A percentile compares a stretch with the other conserved stretches of the same genome.
Evolutionary conservation across 64 coral and sea anemone genomes (phyloP).

Genomic region (Hydrozoanthus tunicans): DNA sequence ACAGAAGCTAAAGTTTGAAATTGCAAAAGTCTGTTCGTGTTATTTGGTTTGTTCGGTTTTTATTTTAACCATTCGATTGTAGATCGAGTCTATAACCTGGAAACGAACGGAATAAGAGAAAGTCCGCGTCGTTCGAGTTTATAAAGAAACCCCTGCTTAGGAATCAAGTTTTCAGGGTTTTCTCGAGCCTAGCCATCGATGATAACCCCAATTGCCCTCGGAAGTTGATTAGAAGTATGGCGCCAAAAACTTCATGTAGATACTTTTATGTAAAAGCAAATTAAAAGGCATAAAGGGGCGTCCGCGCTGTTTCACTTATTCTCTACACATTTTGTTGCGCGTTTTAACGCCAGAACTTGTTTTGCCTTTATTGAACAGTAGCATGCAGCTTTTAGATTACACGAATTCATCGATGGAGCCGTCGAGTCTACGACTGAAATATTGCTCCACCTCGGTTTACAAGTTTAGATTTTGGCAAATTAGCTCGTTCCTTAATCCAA

Average conservation of each 20-base stretch:
- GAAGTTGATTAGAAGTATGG: neutral
- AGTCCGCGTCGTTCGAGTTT: neutral
- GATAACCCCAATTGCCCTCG: conserved; percentile 39
- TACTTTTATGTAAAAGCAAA: neutral
- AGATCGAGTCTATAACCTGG: neutral
- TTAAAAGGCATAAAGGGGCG: neutral
- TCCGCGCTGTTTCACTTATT: no score
- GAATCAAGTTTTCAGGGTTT: neutral
- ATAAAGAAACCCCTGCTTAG: neutral
- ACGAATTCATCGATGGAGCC: no score
- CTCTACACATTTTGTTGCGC: no score
- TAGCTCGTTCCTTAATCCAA: no score
- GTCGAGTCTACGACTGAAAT: no score
- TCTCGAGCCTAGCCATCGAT: neutral
- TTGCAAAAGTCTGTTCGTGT: neutral
- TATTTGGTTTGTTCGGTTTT: conserved; percentile 2
- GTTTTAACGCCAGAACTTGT: no score
- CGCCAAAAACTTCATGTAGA: neutral
- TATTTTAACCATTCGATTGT: neutral
- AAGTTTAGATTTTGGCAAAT: no score
- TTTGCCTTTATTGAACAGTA: no score
- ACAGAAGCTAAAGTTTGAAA: conserved; percentile 1
- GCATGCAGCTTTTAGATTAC: no score
- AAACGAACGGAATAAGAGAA: neutral
- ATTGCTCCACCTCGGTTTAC: no score